Conservation (phyloP, 2,797 vertebrate species). For the Emydoidea blandingii region DNA sequence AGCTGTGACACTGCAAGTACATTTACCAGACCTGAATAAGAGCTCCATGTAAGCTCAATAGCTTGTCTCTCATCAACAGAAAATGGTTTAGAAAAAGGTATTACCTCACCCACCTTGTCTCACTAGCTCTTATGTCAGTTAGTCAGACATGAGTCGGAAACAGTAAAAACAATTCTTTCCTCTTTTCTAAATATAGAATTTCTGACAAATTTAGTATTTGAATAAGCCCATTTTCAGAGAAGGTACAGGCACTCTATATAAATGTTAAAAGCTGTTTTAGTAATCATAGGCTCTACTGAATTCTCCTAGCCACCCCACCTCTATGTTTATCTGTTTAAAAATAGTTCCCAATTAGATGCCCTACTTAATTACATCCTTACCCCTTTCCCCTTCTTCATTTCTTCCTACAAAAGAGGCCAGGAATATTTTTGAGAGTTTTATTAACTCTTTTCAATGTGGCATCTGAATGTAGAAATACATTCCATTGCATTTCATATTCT, state of each 20-base stretch:
- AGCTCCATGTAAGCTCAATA: not conserved
- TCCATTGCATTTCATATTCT: not conserved
- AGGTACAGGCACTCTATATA: not conserved
- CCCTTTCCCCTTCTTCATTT: not conserved
- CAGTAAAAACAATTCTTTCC: slow-evolving; percentile 24
- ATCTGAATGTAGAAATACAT: not conserved
- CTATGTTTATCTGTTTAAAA: not conserved
- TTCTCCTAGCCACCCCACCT: not conserved
- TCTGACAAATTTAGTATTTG: not conserved
- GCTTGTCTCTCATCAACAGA: not conserved
- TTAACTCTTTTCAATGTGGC: not conserved
- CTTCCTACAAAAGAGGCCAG: not conserved
- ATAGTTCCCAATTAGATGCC: not conserved
- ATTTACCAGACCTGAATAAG: not conserved
- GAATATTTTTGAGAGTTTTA: not conserved
- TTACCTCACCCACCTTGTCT: not conserved
- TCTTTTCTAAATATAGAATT: not conserved
- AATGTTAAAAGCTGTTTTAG: not conserved
- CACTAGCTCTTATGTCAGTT: not conserved
- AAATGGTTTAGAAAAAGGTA: not conserved
- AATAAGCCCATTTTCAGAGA: not conserved
- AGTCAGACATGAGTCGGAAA: not conserved
- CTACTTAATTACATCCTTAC: not conserved
- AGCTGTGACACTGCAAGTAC: not conserved
- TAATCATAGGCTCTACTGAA: not conserved